Conservation (phyloP, 2,797 vertebrate genomes). For the Darevskia nairensis region DNA sequence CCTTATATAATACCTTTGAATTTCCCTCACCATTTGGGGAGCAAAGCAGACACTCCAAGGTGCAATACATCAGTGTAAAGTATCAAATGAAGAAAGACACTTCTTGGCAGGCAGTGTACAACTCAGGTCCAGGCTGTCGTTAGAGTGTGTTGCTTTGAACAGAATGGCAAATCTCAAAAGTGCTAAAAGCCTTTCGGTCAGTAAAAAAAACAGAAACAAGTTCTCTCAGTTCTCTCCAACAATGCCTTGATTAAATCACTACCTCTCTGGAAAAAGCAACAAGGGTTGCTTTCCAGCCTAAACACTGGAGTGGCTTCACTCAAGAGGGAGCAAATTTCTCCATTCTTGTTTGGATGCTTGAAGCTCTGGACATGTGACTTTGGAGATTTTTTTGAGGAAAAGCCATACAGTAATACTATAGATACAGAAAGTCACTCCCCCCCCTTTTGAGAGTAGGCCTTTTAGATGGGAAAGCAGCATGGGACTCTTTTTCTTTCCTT, state of each 20-base stretch:
- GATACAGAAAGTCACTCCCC: neutral
- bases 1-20: slow-evolving; percentile 55
- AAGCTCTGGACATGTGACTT: no score
- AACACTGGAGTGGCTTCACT: neutral
- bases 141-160: slow-evolving; percentile 60
- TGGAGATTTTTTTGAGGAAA: neutral
- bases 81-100: slow-evolving; percentile 68
- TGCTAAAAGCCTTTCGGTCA: slow-evolving; percentile 70
- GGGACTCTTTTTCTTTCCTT: neutral
- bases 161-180: slow-evolving; percentile 61
- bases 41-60: slow-evolving; percentile 64
- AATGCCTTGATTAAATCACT: slow-evolving; percentile 29
- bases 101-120: slow-evolving; percentile 57
- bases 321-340: neutral
- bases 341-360: slow-evolving; percentile 12
- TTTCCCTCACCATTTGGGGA: slow-evolving; percentile 60
- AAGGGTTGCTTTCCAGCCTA: neutral
- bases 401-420: neutral
- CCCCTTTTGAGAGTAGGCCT: neutral
- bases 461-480: neutral
- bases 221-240: slow-evolving; percentile 54
- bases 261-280: neutral
- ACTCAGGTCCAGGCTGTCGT: slow-evolving; percentile 43
- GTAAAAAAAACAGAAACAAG: slow-evolving; percentile 38
- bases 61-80: slow-evolving; percentile 59